These are phyloP conservation scores for Pachydiplax longipennis DNA, from an alignment of 2,888 invertebrate genomes.

Conservation along the genomic window DNA sequence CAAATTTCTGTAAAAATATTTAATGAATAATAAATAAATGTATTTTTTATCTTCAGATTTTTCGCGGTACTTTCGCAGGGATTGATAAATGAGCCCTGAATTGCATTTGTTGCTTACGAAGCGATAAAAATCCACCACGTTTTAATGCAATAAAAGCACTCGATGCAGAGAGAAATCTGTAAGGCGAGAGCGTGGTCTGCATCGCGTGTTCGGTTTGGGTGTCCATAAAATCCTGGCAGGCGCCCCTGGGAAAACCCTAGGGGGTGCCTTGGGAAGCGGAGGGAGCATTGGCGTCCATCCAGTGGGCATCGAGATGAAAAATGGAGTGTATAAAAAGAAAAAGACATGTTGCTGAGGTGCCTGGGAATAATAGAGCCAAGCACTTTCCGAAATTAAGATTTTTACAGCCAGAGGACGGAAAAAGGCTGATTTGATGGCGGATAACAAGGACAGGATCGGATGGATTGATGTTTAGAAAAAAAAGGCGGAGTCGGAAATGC, in stretches of 20 bases:
- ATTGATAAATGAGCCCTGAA: too few relatives aligned
- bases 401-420: not conserved
- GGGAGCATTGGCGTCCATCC: conserved; percentile 21
- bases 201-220: conserved; percentile 14
- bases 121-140: too few relatives aligned
- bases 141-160: too few relatives aligned
- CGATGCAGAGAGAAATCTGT: too few relatives aligned
- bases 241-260: conserved; percentile 15
- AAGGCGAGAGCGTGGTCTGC: not conserved
- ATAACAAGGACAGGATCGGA: not conserved
- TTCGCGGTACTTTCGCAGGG: too few relatives aligned
- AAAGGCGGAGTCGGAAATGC: not conserved
- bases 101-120: too few relatives aligned
- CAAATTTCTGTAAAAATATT: too few relatives aligned
- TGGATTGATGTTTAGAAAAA: not conserved
- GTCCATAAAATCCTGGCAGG: conserved; percentile 19
- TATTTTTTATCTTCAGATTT: too few relatives aligned
- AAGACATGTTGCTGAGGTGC: not conserved
- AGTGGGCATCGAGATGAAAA: not conserved
- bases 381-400: not conserved
- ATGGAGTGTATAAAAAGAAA: not conserved
- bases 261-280: not conserved
- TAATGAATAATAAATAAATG: too few relatives aligned
- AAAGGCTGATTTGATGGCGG: not conserved
- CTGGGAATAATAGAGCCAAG: not conserved